Conservation (phyloP, 1,140 invertebrate genomes). For the Drosophila teissieri region DNA sequence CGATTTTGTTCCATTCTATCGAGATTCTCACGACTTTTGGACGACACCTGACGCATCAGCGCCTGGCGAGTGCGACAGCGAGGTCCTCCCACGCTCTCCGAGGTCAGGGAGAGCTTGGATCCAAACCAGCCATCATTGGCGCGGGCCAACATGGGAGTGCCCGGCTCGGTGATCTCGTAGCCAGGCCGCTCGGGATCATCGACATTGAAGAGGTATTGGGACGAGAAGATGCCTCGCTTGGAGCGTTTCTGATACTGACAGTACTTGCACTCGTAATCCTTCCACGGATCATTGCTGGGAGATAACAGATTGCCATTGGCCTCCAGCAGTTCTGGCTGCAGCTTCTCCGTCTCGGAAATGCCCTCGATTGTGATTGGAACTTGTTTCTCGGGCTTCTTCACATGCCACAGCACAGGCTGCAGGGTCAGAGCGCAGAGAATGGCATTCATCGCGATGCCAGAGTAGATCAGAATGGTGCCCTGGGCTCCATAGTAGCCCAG, state of each 20-base stretch:
- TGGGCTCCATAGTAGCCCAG: slow-evolving; percentile 86
- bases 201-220: slow-evolving; percentile 88
- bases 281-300: slow-evolving; percentile 59
- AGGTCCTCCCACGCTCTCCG: slow-evolving; percentile 83
- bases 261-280: slow-evolving; percentile 84
- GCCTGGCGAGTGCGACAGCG: slow-evolving; percentile 85
- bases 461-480: slow-evolving; percentile 86
- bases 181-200: slow-evolving; percentile 87
- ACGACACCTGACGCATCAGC: slow-evolving; percentile 84
- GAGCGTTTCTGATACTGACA: slow-evolving; percentile 64
- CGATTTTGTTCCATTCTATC: slow-evolving; percentile 36
- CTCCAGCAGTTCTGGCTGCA: slow-evolving; percentile 41
- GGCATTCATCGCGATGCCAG: slow-evolving; percentile 86
- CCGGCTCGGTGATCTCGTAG: slow-evolving; percentile 88
- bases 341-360: slow-evolving; percentile 4
- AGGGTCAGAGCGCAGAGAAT: slow-evolving; percentile 86
- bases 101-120: slow-evolving; percentile 84
- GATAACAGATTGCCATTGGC: slow-evolving; percentile 63
- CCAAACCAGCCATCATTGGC: slow-evolving; percentile 89
- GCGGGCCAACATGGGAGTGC: slow-evolving; percentile 87
- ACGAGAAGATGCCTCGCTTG: slow-evolving; percentile 86
- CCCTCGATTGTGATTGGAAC: neutral
- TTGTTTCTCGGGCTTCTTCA: slow-evolving; percentile 57
- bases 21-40: slow-evolving; percentile 61
- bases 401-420: slow-evolving; percentile 88